Base-by-base conservation (phyloP, 2,797 vertebrate genomes). In the Sylvia borin region DNA sequence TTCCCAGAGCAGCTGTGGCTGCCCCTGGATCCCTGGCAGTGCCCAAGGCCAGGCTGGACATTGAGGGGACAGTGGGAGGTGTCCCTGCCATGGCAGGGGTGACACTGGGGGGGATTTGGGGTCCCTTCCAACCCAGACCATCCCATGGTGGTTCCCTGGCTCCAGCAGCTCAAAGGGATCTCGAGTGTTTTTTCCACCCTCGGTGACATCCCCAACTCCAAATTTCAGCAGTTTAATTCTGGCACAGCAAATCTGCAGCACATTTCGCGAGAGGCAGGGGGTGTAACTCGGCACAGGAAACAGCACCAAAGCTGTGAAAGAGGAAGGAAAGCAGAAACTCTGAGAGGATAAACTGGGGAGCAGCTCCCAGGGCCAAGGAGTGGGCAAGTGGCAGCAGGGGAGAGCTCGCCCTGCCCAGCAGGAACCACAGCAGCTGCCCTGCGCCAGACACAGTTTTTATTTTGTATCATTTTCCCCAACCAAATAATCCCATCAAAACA, bases 121-220 rank as follows among this genome's bases (percentile, higher is more conserved):
- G 24, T 40, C 61, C 38, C 13, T 21, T 1, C 21, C 61, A 0
- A 0, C 3, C 34, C 61, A 60, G 1, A 0, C 40, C 22, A 29
- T 16, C 0, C 42, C 40, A 3, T 2, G n/a, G 34, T 20, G 40
- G 6, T 3, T 11, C 45, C 29, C 11, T 38, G 68, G 47, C 38
- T 47, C 61, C 60, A 57, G 70, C 4, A 31, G 70, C 77, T 55
- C 53, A 24, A 11, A 1, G 18, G 47, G n/a, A n/a, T 10, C 74
- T 27, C 4, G 0, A 42, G 43, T 14, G 17, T 22, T 61, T 14
- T 14, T 50, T 36, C 70, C 29, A 4, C 84, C 7, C 57, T 34
- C 16, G 0, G 32, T 25, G 54, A 72, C 77, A 34, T 29, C 48
- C n/a, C 3, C 0, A 45, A 6, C 58, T 40, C 85, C 45, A 6